Evolutionary conservation across 1,140 invertebrate genomes (phyloP).

Genomic region (Trichoplusia ni): DNA sequence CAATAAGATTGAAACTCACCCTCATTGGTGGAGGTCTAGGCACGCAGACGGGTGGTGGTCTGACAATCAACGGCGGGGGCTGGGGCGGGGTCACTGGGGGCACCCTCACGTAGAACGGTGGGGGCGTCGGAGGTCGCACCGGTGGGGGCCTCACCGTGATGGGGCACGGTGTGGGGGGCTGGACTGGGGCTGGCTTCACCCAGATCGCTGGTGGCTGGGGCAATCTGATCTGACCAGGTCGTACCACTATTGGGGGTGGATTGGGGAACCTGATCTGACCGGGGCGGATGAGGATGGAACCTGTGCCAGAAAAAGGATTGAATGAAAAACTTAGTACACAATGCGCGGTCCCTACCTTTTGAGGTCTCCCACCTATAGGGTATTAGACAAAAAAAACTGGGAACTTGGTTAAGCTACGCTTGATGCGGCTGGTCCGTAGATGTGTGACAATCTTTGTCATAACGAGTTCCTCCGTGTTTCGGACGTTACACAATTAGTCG

Average conservation of each 20-base stretch:
- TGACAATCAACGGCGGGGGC: constrained; percentile 46
- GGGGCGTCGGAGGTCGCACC: constrained; percentile 29
- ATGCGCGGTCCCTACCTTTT: too few species aligned
- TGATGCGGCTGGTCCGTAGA: too few species aligned
- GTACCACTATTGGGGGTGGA: constrained; percentile 52
- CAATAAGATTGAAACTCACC: constrained; percentile 34
- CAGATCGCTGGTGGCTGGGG: constrained; percentile 45
- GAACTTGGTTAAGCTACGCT: too few species aligned
- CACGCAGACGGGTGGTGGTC: constrained; percentile 45
- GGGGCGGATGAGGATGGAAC: constrained; percentile 47
- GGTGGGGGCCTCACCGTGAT: constrained; percentile 34
- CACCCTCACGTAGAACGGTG: constrained; percentile 34
- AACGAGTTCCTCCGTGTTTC: too few species aligned
- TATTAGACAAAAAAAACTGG: too few species aligned
- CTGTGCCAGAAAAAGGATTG: constrained; percentile 38
- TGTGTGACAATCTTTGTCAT: too few species aligned
- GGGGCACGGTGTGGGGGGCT: constrained; percentile 27
- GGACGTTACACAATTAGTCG: too few species aligned
- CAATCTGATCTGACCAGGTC: constrained; percentile 49
- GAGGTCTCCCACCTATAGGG: too few species aligned
- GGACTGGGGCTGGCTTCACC: constrained; percentile 46
- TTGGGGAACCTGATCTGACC: constrained; percentile 52
- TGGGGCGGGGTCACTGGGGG: constrained; percentile 43
- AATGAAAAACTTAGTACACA: too few species aligned
- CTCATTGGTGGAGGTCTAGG: constrained; percentile 49